Base-by-base conservation (phyloP, 53 echinoderm and acorn worm genomes). In the Echinarachnius parma region DNA sequence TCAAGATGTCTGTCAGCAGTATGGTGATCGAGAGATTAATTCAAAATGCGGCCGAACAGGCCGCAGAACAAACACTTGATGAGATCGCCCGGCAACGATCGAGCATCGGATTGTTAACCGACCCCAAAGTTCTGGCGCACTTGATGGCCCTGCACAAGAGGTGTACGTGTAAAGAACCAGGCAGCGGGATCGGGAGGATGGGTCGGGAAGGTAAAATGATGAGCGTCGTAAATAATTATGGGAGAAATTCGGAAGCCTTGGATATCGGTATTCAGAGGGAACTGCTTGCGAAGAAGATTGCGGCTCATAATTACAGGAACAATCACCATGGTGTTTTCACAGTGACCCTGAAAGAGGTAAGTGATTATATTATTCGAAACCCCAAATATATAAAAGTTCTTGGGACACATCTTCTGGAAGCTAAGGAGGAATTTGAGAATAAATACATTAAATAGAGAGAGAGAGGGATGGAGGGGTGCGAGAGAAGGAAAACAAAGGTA, bases 61-160 rank as follows among this genome's bases (percentile, higher is more conserved):
- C 52, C 9, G 53, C 53, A 50, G 68, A 68, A 1, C 68, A 68
- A 52, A 53, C 68, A 33, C 52, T 68, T 21, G 68, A 68, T 1
- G 21, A 50, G 14, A 29, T 68, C 68, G 33, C 68, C 1, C 53
- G 68, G 10, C 68, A 53, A 34, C 53, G 68, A 48, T 68, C 68
- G 31, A 68, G 68, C 52, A 68, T 68, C 21, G 53, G 68, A 0
- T 3, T 68, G 9, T 52, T 68, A 30, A 68, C 68, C 7, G 68
- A 68, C 35, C 68, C 68, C 1, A 68, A 52, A 52, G 68, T 68
- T 11, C 68, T 68, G 68, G 68, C 68, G 15, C 68, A 68, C 48
- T 34, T 68, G 3, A 50, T 68, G 19, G 68, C 68, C 21, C 24
- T 68, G 68, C 68, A 68, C 48, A 50, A 53, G 23, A 31, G 18